Evolutionary conservation across 1,140 invertebrate species (phyloP).

Genomic region (Acromyrmex charruanus): DNA sequence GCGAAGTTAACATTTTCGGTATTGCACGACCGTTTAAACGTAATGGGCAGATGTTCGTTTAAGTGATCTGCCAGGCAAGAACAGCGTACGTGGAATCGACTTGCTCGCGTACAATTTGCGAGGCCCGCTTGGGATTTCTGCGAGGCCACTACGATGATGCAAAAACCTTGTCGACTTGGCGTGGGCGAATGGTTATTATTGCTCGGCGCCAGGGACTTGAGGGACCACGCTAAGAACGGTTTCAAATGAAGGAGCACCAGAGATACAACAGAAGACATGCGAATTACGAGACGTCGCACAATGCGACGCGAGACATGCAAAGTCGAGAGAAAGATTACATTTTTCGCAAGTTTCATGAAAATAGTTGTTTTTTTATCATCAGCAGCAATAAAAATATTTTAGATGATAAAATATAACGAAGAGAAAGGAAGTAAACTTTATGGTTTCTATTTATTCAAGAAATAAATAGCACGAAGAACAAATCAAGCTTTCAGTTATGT

Average conservation of each 20-base stretch:
- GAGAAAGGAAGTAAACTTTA: neutral
- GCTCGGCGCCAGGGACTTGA: conserved; percentile 79
- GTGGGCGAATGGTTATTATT: conserved; percentile 83
- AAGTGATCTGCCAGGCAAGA: conserved; percentile 29
- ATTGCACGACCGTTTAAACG: conserved; percentile 50
- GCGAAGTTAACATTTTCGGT: conserved; percentile 32
- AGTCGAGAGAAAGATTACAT: neutral
- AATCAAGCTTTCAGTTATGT: neutral
- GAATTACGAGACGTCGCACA: neutral
- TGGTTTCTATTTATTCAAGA: neutral
- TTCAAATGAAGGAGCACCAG: conserved; percentile 46
- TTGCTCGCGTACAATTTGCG: conserved; percentile 39
- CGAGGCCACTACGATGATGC: conserved; percentile 42
- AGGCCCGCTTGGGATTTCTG: conserved; percentile 29
- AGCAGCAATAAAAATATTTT: neutral
- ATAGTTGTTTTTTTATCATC: neutral
- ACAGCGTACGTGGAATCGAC: conserved; percentile 1
- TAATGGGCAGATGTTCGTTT: conserved; percentile 23
- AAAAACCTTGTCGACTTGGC: conserved; percentile 72
- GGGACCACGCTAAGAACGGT: conserved; percentile 63
- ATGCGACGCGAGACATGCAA: neutral
- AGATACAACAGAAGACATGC: neutral
- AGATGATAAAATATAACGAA: neutral
- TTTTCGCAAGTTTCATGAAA: neutral
- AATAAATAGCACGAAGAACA: neutral